These are phyloP conservation scores for Drosophila infuscata DNA, from an alignment of 2,888 invertebrate genomes.

Conservation along the genomic window DNA sequence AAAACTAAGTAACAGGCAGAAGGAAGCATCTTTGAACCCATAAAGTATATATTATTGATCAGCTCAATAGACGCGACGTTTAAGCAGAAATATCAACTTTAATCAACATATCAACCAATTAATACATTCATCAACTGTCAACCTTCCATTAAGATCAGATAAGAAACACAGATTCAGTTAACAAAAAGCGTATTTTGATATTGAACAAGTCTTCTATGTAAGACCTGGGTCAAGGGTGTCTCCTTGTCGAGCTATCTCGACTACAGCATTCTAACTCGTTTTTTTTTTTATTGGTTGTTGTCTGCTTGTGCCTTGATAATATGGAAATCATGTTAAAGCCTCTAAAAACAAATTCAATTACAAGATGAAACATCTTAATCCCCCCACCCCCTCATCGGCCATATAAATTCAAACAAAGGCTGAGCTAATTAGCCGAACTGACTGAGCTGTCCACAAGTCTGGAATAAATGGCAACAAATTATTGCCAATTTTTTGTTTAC, in stretches of 20 bases:
- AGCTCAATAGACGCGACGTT: not conserved
- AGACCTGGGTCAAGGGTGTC: not conserved
- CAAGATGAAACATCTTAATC: constrained; percentile 20
- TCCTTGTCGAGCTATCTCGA: not conserved
- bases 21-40: not conserved
- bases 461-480: constrained; percentile 57
- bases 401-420: constrained; percentile 48
- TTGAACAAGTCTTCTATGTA: not conserved
- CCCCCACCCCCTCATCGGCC: not conserved
- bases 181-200: not conserved
- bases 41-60: not conserved
- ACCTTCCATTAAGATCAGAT: not conserved
- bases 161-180: not conserved
- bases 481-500: constrained; percentile 60
- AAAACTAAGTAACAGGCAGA: not conserved
- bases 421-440: constrained; percentile 32
- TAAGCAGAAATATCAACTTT: not conserved
- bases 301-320: constrained; percentile 59
- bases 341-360: constrained; percentile 46
- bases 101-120: not conserved
- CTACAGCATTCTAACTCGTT: not conserved
- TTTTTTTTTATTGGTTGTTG: not conserved
- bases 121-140: not conserved
- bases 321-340: constrained; percentile 57
- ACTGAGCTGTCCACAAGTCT: constrained; percentile 35